A percentile compares a stretch with the other conserved stretches of the same genome.
These are phyloP conservation scores for Halcyon badia DNA, from an alignment of 2,797 vertebrate genomes.

Conservation along the genomic window DNA sequence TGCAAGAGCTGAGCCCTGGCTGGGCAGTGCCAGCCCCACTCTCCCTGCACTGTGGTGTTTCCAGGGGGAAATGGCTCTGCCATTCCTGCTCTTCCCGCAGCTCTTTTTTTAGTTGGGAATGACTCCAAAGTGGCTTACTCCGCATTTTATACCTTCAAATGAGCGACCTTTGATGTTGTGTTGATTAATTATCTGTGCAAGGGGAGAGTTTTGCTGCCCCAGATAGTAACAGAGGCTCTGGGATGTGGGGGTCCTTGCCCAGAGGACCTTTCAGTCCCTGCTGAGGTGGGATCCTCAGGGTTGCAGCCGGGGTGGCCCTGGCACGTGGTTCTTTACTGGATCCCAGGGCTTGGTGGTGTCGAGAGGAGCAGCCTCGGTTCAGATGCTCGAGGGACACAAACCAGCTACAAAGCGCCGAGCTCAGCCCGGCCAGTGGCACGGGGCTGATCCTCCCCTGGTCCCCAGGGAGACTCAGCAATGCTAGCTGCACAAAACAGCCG, in stretches of 20 bases:
- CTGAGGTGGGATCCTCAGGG: background rate
- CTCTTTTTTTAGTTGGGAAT: background rate
- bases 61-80: background rate
- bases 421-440: background rate
- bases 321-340: accelerated
- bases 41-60: accelerated
- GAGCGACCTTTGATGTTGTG: background rate
- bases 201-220: background rate
- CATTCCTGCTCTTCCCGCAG: background rate
- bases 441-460: background rate
- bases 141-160: background rate
- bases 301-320: no score
- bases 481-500: background rate
- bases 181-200: background rate
- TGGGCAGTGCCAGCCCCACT: background rate
- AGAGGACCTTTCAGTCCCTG: background rate
- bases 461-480: background rate
- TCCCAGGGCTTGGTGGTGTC: background rate
- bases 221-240: background rate
- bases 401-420: background rate
- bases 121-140: background rate
- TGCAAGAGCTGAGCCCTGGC: background rate
- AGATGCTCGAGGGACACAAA: accelerated
- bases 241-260: background rate
- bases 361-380: accelerated